These are phyloP conservation scores for Myripristis jacobus DNA, from an alignment of 2,797 vertebrate genomes.

Conservation along the genomic window DNA sequence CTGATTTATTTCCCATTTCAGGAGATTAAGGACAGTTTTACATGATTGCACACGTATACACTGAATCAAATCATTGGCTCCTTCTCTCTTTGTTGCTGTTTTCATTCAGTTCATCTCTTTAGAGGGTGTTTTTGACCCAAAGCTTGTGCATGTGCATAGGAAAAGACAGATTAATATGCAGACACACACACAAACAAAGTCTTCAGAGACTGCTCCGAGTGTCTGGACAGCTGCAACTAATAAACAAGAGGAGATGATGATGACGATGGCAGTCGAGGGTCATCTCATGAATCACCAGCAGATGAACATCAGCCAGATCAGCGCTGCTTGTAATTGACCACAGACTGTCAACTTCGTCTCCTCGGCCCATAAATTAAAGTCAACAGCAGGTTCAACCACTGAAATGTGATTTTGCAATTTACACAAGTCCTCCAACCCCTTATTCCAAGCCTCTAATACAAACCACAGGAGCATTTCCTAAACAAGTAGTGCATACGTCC, in stretches of 20 bases:
- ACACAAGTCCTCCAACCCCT: no score
- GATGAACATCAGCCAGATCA: constrained; percentile 42
- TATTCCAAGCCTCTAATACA: no score
- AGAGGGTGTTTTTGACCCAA: neutral
- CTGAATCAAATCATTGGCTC: no score
- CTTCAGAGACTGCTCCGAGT: constrained; percentile 34
- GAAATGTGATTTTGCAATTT: no score
- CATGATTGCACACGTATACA: no score
- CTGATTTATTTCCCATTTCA: no score
- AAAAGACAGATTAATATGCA: constrained; percentile 37
- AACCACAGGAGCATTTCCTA: no score
- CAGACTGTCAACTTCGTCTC: neutral
- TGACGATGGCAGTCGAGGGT: constrained; percentile 29
- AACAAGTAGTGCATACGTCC: no score
- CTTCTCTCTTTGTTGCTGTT: neutral
- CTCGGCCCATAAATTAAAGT: neutral
- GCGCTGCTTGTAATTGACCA: neutral
- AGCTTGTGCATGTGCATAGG: constrained; percentile 30
- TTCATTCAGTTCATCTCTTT: neutral
- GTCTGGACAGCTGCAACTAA: constrained; percentile 53
- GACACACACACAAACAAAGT: constrained; percentile 26
- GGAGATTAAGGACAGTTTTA: no score
- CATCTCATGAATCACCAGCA: constrained; percentile 45
- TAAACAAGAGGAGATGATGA: constrained; percentile 49
- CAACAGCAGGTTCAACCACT: no score